Evolutionary conservation across 2,113 vertebrate species (phyloP).

Genomic region (Ahaetulla prasina): DNA sequence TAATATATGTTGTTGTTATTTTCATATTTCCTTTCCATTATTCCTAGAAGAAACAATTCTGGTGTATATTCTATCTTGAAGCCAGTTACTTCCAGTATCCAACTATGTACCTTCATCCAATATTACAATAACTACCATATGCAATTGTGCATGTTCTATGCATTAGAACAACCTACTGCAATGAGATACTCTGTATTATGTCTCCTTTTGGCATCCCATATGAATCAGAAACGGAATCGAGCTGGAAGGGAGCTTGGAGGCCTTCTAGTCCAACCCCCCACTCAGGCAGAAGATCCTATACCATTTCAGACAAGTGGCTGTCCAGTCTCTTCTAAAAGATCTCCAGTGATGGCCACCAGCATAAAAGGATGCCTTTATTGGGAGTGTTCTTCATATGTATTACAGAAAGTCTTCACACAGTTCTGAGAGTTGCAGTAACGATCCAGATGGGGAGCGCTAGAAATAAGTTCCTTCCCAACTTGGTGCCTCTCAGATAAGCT

Average conservation of each 20-base stretch:
- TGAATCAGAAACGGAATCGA: background rate
- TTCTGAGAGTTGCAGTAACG: background rate
- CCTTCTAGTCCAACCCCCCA: background rate
- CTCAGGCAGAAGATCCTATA: background rate
- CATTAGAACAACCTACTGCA: background rate
- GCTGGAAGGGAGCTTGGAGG: background rate
- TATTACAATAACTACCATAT: too few species aligned
- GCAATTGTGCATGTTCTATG: background rate
- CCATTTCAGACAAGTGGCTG: background rate
- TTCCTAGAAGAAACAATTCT: too few species aligned
- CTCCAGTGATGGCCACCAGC: constrained; percentile 14
- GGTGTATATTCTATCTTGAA: too few species aligned
- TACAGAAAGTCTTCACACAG: background rate
- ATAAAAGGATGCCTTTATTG: background rate
- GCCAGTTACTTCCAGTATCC: too few species aligned
- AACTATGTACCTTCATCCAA: too few species aligned
- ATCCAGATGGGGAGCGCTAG: background rate
- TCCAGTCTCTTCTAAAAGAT: background rate
- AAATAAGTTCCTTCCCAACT: background rate
- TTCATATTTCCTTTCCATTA: too few species aligned
- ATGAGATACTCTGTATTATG: background rate
- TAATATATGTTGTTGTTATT: too few species aligned
- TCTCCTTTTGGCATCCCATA: background rate
- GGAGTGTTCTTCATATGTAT: background rate
- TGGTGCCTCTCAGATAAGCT: background rate